These are phyloP conservation scores for Ailurus styani DNA, from an alignment of 2,113 vertebrate species.

Conservation along the genomic window DNA sequence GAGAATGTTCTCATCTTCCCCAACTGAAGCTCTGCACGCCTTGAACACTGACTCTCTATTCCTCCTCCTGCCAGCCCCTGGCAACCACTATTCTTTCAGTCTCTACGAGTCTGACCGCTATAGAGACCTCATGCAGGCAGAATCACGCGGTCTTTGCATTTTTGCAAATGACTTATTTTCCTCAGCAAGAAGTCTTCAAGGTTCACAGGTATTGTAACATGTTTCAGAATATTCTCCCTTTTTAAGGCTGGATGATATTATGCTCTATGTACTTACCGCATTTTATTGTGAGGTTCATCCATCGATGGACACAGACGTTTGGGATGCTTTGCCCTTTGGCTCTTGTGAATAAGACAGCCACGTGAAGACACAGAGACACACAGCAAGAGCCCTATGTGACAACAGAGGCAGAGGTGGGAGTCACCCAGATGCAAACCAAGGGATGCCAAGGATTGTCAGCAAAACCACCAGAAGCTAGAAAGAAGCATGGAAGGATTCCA, in stretches of 20 bases:
- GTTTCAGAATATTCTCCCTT: neutral
- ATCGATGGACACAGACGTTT: too few species aligned
- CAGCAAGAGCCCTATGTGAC: neutral
- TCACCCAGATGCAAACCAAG: neutral
- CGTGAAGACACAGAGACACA: neutral
- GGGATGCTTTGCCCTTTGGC: neutral
- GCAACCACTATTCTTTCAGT: neutral
- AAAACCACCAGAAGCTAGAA: neutral
- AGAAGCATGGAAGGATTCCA: neutral
- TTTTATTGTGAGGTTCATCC: neutral
- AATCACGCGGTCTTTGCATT: neutral
- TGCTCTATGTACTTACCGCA: neutral
- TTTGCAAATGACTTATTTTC: neutral
- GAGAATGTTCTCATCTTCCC: neutral
- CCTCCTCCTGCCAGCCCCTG: fast-evolving
- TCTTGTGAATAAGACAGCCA: neutral
- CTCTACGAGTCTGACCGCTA: neutral
- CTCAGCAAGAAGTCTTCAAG: neutral
- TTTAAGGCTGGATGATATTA: neutral
- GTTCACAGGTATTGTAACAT: fast-evolving
- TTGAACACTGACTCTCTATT: neutral
- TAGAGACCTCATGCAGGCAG: neutral
- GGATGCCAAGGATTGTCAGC: neutral
- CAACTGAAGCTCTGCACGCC: neutral
- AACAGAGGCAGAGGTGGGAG: neutral